Conservation (phyloP, 2,113 vertebrate species). For the Campylomormyrus numenius region DNA sequence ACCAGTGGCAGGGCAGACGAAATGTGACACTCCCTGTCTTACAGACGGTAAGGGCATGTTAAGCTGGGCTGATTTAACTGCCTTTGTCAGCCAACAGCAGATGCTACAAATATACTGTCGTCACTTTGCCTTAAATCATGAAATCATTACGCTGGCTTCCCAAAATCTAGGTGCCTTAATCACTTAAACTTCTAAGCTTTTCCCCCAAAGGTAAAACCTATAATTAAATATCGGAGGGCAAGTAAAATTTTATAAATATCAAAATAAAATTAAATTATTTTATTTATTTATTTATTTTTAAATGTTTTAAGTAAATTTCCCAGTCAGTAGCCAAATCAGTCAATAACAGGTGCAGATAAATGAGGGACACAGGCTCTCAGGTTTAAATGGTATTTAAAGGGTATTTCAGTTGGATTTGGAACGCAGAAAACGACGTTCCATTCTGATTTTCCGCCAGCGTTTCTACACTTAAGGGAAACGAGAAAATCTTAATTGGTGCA, state of each 20-base stretch:
- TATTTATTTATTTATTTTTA: background rate
- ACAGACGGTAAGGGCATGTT: background rate
- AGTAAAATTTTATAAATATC: background rate
- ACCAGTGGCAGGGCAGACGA: background rate
- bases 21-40: background rate
- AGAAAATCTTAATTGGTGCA: background rate
- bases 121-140: background rate
- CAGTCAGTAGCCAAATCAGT: background rate
- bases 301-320: background rate
- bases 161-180: background rate
- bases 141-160: background rate
- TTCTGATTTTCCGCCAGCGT: background rate
- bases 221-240: background rate
- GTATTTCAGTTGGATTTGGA: background rate
- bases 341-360: background rate
- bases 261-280: background rate
- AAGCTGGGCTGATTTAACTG: background rate
- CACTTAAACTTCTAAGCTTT: background rate
- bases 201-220: background rate
- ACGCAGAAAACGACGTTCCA: background rate
- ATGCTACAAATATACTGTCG: background rate
- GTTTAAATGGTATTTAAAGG: conserved; percentile 3
- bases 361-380: background rate
- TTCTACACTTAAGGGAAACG: background rate
- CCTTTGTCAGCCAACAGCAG: background rate